Conservation (phyloP, 2,797 vertebrate species). For the Potorous gilbertii region DNA sequence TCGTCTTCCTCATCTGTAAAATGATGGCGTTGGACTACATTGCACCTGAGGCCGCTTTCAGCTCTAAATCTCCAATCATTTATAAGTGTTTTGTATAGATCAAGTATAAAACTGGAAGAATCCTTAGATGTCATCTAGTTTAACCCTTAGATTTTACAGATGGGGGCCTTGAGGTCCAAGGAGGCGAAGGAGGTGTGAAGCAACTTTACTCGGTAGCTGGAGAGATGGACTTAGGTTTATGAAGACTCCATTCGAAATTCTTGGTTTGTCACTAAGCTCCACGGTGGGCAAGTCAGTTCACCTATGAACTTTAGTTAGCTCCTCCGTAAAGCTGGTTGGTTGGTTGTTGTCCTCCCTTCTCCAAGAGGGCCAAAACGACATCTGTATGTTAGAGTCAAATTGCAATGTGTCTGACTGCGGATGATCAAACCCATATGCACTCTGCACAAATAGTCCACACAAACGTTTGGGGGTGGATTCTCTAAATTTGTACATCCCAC, state of each 20-base stretch:
- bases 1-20: not conserved
- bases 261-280: not conserved
- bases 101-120: not conserved
- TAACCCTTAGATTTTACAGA: not conserved
- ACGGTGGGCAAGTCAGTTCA: not conserved
- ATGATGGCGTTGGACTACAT: not conserved
- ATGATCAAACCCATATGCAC: no score
- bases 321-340: no score
- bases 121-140: not conserved
- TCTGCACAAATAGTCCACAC: no score
- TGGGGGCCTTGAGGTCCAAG: not conserved
- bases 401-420: no score
- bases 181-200: rapidly evolving
- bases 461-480: no score
- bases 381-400: no score
- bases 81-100: not conserved
- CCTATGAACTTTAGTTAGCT: not conserved
- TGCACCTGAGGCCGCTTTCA: not conserved
- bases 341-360: no score
- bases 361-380: no score
- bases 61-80: not conserved
- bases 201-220: not conserved
- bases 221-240: not conserved
- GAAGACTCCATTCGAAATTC: not conserved
- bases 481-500: no score